phyloP scores from a whole-genome alignment of 2,113 vertebrate genomes.

The Nestor notabilis region DNA sequence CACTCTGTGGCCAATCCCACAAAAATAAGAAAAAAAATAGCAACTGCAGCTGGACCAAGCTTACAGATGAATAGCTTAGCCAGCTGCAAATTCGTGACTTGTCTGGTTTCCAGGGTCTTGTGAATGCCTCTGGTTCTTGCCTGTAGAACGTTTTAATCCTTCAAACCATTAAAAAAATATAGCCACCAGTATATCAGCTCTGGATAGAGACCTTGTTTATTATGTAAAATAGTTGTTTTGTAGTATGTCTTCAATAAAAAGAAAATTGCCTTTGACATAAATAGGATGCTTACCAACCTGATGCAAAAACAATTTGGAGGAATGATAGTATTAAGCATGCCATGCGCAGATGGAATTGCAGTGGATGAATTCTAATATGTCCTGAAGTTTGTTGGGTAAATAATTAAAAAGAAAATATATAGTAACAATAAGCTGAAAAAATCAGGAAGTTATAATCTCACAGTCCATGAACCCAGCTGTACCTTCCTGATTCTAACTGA shows the following conservation, averaged over 20 bases:
- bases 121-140: background rate
- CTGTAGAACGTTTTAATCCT: constrained; percentile 35
- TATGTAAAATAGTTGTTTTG: background rate
- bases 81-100: constrained; percentile 51
- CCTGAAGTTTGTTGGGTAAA: background rate
- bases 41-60: constrained; percentile 30
- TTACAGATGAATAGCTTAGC: constrained; percentile 27
- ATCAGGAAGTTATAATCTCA: background rate
- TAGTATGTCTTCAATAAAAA: background rate
- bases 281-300: background rate
- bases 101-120: constrained; percentile 46
- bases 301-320: background rate
- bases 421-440: background rate
- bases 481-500: background rate
- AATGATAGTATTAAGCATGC: background rate
- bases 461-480: background rate
- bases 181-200: constrained; percentile 37
- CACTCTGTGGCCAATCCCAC: background rate
- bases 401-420: background rate
- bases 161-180: constrained; percentile 4
- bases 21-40: background rate
- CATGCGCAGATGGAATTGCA: background rate
- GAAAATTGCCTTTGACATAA: background rate
- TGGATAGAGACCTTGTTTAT: constrained; percentile 63
- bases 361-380: background rate